Percentiles rank a stretch among this genome's conserved stretches.
Conservation (phyloP, 2,888 invertebrate species). For the Pterostichus niger region DNA sequence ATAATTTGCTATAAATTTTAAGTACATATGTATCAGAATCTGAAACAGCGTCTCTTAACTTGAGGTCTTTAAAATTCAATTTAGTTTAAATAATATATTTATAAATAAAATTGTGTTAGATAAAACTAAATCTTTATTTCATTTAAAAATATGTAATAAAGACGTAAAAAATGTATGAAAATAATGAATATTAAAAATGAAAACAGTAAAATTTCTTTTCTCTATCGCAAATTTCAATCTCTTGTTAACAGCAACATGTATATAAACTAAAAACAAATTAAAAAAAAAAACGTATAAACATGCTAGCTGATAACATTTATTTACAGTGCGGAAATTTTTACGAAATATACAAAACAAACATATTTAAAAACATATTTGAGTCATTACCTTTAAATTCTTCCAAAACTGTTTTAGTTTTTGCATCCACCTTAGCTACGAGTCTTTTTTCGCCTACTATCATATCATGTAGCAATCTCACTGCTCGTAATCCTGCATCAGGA, state of each 20-base stretch:
- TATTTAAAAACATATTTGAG: not conserved
- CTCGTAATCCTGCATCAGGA: conserved; percentile 96
- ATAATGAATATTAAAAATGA: too few species aligned
- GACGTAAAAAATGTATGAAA: too few species aligned
- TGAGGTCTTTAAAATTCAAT: too few species aligned
- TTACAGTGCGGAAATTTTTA: conserved; percentile 3
- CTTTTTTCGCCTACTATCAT: conserved; percentile 95
- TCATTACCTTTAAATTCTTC: conserved; percentile 93
- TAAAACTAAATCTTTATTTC: too few species aligned
- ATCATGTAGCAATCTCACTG: conserved; percentile 95
- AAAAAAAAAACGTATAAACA: not conserved
- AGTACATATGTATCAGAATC: too few species aligned
- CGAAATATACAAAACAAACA: not conserved
- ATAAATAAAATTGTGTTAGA: too few species aligned
- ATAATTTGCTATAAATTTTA: too few species aligned
- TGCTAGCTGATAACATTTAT: conserved; percentile 2
- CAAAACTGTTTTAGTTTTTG: conserved; percentile 96
- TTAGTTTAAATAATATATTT: too few species aligned
- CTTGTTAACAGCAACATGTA: not conserved
- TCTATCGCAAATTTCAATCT: too few species aligned
- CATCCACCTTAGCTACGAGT: conserved; percentile 97
- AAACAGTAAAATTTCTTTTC: too few species aligned
- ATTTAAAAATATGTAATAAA: too few species aligned
- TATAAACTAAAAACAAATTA: not conserved
- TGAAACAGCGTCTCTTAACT: too few species aligned